Percentiles rank a stretch among this genome's conserved stretches.
Conservation (phyloP, 37 sponge, comb jelly and placozoan genomes). For the Tethya wilhelma region DNA sequence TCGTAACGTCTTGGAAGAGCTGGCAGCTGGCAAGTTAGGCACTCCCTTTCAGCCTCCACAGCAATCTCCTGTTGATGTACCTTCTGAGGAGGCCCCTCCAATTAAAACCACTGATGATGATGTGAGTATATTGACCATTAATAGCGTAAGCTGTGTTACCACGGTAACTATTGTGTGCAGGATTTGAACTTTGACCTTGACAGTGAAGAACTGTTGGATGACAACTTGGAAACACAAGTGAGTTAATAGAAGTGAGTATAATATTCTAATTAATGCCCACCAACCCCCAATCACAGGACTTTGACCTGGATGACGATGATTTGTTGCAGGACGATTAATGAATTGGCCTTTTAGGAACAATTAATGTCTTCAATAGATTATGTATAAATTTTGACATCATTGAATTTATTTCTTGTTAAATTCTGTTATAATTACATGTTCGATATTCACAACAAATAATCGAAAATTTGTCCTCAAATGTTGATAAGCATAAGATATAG, state of each 20-base stretch:
- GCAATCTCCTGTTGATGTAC: neutral
- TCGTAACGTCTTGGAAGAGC: constrained; percentile 57
- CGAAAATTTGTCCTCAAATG: no score
- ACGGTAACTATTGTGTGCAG: constrained; percentile 1
- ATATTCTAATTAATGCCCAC: neutral
- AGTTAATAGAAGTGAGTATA: neutral
- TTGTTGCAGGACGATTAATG: constrained; percentile 16
- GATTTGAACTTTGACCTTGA: constrained; percentile 69
- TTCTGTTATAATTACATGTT: neutral
- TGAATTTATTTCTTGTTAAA: neutral
- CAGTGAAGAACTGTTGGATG: constrained; percentile 59
- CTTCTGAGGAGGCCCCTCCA: neutral
- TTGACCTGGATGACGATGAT: constrained; percentile 53
- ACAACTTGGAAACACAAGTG: constrained; percentile 36
- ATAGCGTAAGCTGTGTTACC: neutral
- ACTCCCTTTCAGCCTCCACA: neutral
- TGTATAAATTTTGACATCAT: neutral
- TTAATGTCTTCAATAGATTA: neutral
- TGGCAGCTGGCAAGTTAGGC: constrained; percentile 9
- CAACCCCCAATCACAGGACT: constrained; percentile 17
- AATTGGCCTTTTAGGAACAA: neutral
- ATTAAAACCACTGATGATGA: constrained; percentile 4
- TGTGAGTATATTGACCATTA: constrained; percentile 16
- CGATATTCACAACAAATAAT: no score
- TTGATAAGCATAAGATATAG: no score